Percentiles rank a stretch among this genome's conserved stretches.
phyloP scores from a whole-genome alignment of 2,113 vertebrate genomes.

The Malurus melanocephalus region DNA sequence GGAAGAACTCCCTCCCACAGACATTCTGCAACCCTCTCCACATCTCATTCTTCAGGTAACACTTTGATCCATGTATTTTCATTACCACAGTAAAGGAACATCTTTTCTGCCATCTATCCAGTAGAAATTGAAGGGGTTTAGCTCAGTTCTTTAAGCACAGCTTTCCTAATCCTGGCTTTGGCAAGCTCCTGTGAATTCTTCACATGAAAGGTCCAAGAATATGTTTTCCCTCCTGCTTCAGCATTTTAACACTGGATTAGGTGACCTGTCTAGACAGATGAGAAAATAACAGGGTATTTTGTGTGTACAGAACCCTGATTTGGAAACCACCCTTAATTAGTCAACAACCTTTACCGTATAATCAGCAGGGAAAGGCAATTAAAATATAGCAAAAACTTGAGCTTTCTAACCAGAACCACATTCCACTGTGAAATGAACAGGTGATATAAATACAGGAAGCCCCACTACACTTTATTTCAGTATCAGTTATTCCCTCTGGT shows the following conservation, averaged over 20 bases:
- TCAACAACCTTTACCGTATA: neutral
- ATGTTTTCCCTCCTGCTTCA: neutral
- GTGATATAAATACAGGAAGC: neutral
- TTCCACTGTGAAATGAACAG: neutral
- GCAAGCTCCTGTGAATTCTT: neutral
- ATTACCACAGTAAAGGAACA: neutral
- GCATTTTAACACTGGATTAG: slow-evolving; percentile 13
- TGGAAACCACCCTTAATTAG: neutral
- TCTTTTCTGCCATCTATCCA: neutral
- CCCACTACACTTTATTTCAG: neutral
- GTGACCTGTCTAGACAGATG: slow-evolving; percentile 12
- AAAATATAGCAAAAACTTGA: neutral
- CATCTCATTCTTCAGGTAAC: neutral
- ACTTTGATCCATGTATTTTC: neutral
- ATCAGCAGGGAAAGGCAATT: neutral
- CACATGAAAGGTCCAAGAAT: neutral
- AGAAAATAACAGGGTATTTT: slow-evolving; percentile 18
- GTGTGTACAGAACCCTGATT: neutral
- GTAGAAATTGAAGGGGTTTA: neutral
- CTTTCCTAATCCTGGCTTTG: neutral
- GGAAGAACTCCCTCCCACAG: neutral
- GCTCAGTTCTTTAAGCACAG: neutral
- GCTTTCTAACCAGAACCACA: neutral
- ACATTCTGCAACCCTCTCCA: neutral
- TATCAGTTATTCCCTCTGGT: neutral